phyloP scores from a whole-genome alignment of 2,797 vertebrate genomes.

The Tenualosa ilisha region DNA sequence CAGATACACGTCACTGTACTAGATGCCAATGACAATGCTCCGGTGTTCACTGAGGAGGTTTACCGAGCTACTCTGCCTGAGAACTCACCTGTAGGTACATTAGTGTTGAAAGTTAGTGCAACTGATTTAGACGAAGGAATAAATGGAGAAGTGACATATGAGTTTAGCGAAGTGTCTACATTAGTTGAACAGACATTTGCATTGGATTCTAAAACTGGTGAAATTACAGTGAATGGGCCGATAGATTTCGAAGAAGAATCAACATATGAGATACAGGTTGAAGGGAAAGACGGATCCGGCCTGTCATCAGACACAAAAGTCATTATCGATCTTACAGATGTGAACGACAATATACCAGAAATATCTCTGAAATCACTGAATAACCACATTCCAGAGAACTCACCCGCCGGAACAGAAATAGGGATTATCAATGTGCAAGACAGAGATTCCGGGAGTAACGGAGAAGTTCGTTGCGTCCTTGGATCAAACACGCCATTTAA shows the following conservation, averaged over 20 bases:
- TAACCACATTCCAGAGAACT: constrained; percentile 20
- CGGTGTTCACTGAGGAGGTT: not conserved
- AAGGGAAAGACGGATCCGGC: constrained; percentile 65
- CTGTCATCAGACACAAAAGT: constrained; percentile 59
- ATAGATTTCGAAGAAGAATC: constrained; percentile 63
- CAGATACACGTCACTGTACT: constrained; percentile 57
- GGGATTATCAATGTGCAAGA: constrained; percentile 19
- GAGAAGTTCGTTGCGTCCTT: not conserved
- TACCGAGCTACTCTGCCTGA: constrained; percentile 59
- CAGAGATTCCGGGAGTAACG: not conserved
- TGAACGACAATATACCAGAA: not conserved
- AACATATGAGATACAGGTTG: constrained; percentile 61
- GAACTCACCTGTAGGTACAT: constrained; percentile 54
- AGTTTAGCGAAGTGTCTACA: constrained; percentile 55
- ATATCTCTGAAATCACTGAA: not conserved
- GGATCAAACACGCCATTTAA: constrained; percentile 19
- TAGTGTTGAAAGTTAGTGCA: constrained; percentile 57
- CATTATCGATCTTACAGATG: constrained; percentile 59
- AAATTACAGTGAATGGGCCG: constrained; percentile 53
- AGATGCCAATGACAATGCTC: constrained; percentile 67
- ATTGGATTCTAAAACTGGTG: constrained; percentile 57
- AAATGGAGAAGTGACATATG: constrained; percentile 64
- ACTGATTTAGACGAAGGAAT: constrained; percentile 62
- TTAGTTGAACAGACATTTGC: constrained; percentile 51
- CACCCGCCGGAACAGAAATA: not conserved